A percentile compares a stretch with the other conserved stretches of the same genome.
phyloP scores from a whole-genome alignment of 1,140 invertebrate species.

The Coenobita brevimanus region DNA sequence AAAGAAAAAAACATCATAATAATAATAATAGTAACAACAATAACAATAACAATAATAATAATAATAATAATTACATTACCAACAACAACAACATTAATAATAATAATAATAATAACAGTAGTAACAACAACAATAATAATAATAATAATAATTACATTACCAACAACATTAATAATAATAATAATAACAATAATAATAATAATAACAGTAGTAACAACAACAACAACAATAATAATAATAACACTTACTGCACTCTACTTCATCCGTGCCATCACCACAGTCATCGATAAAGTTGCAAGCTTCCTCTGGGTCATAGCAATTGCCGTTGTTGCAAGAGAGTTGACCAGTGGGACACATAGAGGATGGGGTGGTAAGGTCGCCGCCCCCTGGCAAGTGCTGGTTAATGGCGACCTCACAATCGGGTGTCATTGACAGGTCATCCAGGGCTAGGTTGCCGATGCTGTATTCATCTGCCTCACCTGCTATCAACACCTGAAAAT shows the following conservation, averaged over 20 bases:
- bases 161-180: not conserved
- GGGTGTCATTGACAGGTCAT: constrained; percentile 53
- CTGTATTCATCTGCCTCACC: not conserved
- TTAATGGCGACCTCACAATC: constrained; percentile 1
- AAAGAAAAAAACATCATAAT: no score
- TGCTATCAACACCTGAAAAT: constrained; percentile 37
- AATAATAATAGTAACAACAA: no score
- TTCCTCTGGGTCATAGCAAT: constrained; percentile 38
- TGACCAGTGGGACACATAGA: constrained; percentile 19
- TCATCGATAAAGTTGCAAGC: constrained; percentile 50
- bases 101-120: no score
- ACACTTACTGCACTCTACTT: constrained; percentile 45
- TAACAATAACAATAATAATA: no score
- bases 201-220: not conserved
- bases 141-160: no score
- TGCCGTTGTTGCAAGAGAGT: constrained; percentile 36
- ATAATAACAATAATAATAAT: not conserved
- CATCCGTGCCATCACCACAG: constrained; percentile 53
- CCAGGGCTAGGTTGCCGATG: constrained; percentile 9
- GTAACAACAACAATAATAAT: no score
- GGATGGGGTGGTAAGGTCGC: constrained; percentile 34
- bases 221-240: not conserved
- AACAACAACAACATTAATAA: no score
- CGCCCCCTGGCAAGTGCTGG: constrained; percentile 36
- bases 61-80: no score